Conservation (phyloP, 2,888 invertebrate species). For the Blera fallax region DNA sequence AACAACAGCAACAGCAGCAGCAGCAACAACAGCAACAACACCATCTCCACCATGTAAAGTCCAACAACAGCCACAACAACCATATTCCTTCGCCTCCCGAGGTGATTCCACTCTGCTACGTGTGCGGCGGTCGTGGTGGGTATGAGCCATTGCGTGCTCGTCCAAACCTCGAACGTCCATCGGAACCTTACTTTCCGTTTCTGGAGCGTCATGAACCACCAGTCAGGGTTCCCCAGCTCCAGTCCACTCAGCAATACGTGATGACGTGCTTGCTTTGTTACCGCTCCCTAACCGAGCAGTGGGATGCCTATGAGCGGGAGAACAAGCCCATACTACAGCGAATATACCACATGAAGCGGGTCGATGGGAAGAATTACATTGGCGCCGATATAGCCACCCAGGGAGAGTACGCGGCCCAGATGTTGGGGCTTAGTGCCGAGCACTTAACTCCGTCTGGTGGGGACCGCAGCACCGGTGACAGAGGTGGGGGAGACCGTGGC, state of each 20-base stretch:
- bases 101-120: conserved; percentile 84
- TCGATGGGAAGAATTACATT: conserved; percentile 94
- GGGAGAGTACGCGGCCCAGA: conserved; percentile 95
- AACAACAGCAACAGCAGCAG: conserved; percentile 62
- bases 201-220: conserved; percentile 94
- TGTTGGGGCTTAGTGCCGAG: conserved; percentile 89
- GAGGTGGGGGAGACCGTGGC: conserved; percentile 40
- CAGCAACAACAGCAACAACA: conserved; percentile 72
- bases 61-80: conserved; percentile 64
- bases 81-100: conserved; percentile 71
- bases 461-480: conserved; percentile 53
- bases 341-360: conserved; percentile 95
- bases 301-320: conserved; percentile 94
- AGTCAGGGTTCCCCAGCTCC: conserved; percentile 83
- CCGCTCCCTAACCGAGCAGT: conserved; percentile 92
- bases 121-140: conserved; percentile 88
- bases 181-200: conserved; percentile 95
- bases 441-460: conserved; percentile 75
- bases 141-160: conserved; percentile 86
- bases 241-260: conserved; percentile 83
- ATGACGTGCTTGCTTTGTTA: conserved; percentile 93
- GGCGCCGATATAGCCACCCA: conserved; percentile 94
- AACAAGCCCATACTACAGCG: conserved; percentile 93
- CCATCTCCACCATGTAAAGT: conserved; percentile 56
- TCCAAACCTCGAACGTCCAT: conserved; percentile 86